These are phyloP conservation scores for Monomorium pharaonis DNA, from an alignment of 1,140 invertebrate species.

Conservation along the genomic window DNA sequence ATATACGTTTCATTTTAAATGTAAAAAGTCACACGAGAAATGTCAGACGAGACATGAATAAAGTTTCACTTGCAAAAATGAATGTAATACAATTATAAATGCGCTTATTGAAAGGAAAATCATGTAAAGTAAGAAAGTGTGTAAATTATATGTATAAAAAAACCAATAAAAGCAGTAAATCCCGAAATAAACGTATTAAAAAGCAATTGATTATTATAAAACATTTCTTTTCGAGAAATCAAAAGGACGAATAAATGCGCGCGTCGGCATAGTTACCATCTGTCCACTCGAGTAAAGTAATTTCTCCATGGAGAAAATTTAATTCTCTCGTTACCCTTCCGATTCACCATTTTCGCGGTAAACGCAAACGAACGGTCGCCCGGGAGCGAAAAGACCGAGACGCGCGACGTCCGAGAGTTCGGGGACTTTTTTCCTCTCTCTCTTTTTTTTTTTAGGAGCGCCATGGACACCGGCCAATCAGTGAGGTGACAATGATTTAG, in stretches of 20 bases:
- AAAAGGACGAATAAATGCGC: not conserved
- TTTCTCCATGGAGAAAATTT: not conserved
- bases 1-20: not conserved
- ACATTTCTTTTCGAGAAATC: not conserved
- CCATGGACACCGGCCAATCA: constrained; percentile 19
- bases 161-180: not conserved
- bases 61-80: not conserved
- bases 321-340: constrained; percentile 29
- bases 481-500: constrained; percentile 61
- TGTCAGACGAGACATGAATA: not conserved
- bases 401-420: not conserved
- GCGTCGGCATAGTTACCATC: not conserved
- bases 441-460: constrained; percentile 42
- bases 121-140: not conserved
- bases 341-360: constrained; percentile 21
- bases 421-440: not conserved
- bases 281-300: not conserved
- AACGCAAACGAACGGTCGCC: constrained; percentile 26
- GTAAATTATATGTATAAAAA: not conserved
- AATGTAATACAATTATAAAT: not conserved
- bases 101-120: not conserved
- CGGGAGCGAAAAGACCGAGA: constrained; percentile 16
- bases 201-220: not conserved
- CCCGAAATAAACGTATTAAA: not conserved
- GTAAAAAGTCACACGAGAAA: not conserved